Conservation (phyloP, 1,140 invertebrate species). For the Bombus picipes region DNA sequence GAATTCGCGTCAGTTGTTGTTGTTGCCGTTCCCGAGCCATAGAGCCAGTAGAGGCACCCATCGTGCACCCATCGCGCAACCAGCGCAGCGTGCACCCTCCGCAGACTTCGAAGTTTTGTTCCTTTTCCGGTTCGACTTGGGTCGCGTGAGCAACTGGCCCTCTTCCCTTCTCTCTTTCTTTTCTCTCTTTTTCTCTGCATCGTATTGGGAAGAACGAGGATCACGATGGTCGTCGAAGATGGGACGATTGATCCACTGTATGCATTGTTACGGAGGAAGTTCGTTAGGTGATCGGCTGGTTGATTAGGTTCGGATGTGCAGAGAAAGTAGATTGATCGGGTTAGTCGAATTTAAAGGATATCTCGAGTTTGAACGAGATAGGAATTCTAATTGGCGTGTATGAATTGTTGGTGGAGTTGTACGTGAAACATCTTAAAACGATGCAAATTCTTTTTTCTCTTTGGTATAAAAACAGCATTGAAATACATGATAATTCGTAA, state of each 20-base stretch:
- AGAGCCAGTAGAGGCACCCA: not conserved
- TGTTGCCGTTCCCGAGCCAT: not conserved
- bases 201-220: not conserved
- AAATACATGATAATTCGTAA: not conserved
- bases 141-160: conserved; percentile 53
- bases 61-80: not conserved
- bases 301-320: not conserved
- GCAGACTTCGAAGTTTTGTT: conserved; percentile 18
- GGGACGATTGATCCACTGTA: not conserved
- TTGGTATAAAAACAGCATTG: too few relatives aligned
- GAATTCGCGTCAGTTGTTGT: conserved; percentile 63
- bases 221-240: conserved; percentile 28
- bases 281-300: not conserved
- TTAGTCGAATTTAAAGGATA: not conserved
- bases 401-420: too few relatives aligned
- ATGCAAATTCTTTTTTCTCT: too few relatives aligned
- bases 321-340: not conserved
- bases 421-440: too few relatives aligned
- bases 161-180: not conserved
- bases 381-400: too few relatives aligned
- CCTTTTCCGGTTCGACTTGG: conserved; percentile 37
- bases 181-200: not conserved
- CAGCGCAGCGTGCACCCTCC: not conserved
- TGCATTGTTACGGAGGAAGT: not conserved
- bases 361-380: too few relatives aligned